phyloP scores from a whole-genome alignment of 2,113 vertebrate genomes.

The Ameiurus melas region DNA sequence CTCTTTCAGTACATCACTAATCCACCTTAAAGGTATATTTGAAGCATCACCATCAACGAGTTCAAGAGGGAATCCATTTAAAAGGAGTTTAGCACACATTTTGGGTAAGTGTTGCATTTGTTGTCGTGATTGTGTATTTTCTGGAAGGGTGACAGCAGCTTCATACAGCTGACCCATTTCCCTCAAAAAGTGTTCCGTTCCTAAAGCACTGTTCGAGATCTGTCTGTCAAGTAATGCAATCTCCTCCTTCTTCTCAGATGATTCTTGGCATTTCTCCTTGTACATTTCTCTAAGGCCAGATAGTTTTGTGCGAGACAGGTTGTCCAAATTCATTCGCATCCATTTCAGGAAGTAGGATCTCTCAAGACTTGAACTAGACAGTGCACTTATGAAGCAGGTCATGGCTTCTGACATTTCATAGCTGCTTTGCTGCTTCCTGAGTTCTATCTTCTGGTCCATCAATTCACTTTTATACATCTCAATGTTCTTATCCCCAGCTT shows the following conservation, averaged over 20 bases:
- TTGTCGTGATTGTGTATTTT: not conserved
- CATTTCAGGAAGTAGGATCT: conserved; percentile 67
- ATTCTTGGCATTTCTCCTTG: conserved; percentile 54
- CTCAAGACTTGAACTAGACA: conserved; percentile 56
- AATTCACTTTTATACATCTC: conserved; percentile 62
- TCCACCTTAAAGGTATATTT: conserved; percentile 76
- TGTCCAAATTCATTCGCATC: conserved; percentile 68
- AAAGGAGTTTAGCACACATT: conserved; percentile 68
- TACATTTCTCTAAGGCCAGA: conserved; percentile 53
- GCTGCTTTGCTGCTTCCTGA: conserved; percentile 50
- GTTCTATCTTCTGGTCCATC: conserved; percentile 24
- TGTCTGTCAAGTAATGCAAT: conserved; percentile 61
- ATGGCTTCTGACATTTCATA: conserved; percentile 56
- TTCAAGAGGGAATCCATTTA: conserved; percentile 77
- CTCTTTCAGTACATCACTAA: conserved; percentile 70
- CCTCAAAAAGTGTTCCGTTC: conserved; percentile 77
- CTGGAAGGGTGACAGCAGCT: conserved; percentile 60
- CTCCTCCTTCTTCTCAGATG: conserved; percentile 56
- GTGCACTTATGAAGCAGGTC: conserved; percentile 55
- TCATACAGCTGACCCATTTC: conserved; percentile 83
- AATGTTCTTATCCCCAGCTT: conserved; percentile 53
- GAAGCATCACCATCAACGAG: conserved; percentile 77
- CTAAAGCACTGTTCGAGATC: conserved; percentile 70
- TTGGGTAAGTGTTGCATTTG: conserved; percentile 61
- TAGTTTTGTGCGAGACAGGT: conserved; percentile 48